A percentile compares a stretch with the other conserved stretches of the same genome.
Evolutionary conservation across 2,797 vertebrate species (phyloP).

Genomic region (Chelon auratus): DNA sequence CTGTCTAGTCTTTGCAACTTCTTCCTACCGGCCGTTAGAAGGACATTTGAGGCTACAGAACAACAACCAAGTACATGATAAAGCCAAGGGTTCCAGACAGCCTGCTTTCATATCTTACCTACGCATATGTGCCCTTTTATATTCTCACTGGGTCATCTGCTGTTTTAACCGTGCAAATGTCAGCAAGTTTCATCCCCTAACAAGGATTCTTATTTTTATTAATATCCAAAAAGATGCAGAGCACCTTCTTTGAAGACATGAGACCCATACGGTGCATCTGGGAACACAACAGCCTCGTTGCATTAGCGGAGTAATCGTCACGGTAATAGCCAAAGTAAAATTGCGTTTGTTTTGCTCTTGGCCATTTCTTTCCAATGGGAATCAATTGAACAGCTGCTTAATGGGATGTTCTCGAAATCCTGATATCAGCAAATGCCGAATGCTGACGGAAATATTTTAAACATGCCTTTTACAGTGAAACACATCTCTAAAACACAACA

Average conservation of each 20-base stretch:
- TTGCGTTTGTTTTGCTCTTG: constrained; percentile 48
- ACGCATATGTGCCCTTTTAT: not conserved
- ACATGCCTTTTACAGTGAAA: constrained; percentile 32
- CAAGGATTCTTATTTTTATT: constrained; percentile 20
- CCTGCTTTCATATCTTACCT: constrained; percentile 11
- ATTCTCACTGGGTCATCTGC: not conserved
- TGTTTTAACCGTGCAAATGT: constrained; percentile 24
- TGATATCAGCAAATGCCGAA: constrained; percentile 55
- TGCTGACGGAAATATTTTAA: constrained; percentile 44
- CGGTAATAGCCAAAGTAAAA: constrained; percentile 42
- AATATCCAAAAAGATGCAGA: constrained; percentile 15
- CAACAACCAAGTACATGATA: not conserved
- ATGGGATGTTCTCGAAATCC: constrained; percentile 52
- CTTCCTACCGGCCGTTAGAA: too few relatives aligned
- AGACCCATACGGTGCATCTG: constrained; percentile 11
- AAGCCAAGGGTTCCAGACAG: constrained; percentile 13
- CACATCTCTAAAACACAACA: constrained; percentile 27
- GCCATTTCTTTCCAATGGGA: constrained; percentile 51
- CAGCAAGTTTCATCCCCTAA: constrained; percentile 24
- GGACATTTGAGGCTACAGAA: too few relatives aligned
- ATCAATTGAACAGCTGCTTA: constrained; percentile 59
- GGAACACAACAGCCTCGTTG: constrained; percentile 30
- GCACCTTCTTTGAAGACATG: constrained; percentile 9
- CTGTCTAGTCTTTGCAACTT: too few relatives aligned
- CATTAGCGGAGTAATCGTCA: constrained; percentile 45